Conservation (phyloP, 2,797 vertebrate genomes). For the Australoheros facetus region DNA sequence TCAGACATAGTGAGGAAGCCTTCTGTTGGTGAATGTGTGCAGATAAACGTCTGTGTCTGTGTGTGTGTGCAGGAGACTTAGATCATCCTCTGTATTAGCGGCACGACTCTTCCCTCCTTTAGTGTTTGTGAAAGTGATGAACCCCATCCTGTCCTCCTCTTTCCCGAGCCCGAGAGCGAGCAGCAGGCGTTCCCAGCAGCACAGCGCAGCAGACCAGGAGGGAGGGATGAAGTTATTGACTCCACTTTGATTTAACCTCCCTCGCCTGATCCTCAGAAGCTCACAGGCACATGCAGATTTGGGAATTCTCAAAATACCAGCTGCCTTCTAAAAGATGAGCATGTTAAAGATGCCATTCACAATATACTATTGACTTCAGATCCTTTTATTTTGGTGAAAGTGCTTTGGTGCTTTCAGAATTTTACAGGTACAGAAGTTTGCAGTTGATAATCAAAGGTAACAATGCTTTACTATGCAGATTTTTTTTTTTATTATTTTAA, state of each 20-base stretch:
- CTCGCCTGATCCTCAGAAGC: constrained; percentile 60
- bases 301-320: constrained; percentile 58
- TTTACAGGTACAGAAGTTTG: background rate
- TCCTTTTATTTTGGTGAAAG: background rate
- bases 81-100: constrained; percentile 73
- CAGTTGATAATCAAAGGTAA: background rate
- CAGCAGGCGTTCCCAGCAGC: constrained; percentile 70
- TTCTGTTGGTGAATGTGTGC: constrained; percentile 41
- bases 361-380: background rate
- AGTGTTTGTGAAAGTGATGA: constrained; percentile 67
- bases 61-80: constrained; percentile 54
- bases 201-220: constrained; percentile 46
- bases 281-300: constrained; percentile 57
- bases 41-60: constrained; percentile 39
- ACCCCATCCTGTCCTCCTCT: constrained; percentile 65
- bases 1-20: constrained; percentile 58
- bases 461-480: background rate
- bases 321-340: constrained; percentile 10
- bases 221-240: constrained; percentile 75
- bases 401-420: background rate
- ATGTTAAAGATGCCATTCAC: constrained; percentile 7
- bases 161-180: constrained; percentile 51
- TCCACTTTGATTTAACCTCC: constrained; percentile 77
- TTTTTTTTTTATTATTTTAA: background rate
- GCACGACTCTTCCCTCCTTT: constrained; percentile 56